These are phyloP conservation scores for Holothuria leucospilota DNA, from an alignment of 53 echinoderm and acorn worm genomes.

Conservation along the genomic window DNA sequence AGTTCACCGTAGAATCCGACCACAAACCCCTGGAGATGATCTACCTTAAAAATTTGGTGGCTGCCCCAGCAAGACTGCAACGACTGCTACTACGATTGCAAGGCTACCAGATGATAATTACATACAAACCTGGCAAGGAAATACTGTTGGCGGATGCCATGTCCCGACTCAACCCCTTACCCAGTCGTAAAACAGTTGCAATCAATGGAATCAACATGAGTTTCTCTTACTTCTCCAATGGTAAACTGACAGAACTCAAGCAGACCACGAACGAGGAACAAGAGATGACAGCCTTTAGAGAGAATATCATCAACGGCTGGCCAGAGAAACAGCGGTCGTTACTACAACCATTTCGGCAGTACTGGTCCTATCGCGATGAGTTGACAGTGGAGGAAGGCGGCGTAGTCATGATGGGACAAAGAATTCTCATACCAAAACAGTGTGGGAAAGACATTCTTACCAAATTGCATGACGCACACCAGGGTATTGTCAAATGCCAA, in stretches of 20 bases:
- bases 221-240: slow-evolving; percentile 21
- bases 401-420: slow-evolving; percentile 50
- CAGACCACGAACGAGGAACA: not conserved
- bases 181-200: not conserved
- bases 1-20: slow-evolving; percentile 69
- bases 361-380: slow-evolving; percentile 64
- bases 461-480: slow-evolving; percentile 66
- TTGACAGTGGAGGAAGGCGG: slow-evolving; percentile 59
- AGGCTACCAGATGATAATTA: slow-evolving; percentile 60
- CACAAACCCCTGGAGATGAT: slow-evolving; percentile 83
- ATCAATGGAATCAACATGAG: slow-evolving; percentile 19
- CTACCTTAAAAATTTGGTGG: slow-evolving; percentile 67
- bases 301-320: slow-evolving; percentile 9
- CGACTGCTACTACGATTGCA: slow-evolving; percentile 60
- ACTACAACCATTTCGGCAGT: slow-evolving; percentile 47
- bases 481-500: slow-evolving; percentile 67
- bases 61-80: slow-evolving; percentile 72
- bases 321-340: slow-evolving; percentile 39
- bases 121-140: slow-evolving; percentile 72
- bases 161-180: slow-evolving; percentile 66
- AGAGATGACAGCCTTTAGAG: not conserved
- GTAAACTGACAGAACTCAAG: slow-evolving; percentile 38
- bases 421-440: slow-evolving; percentile 55
- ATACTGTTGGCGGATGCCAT: slow-evolving; percentile 69
- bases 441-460: not conserved